A percentile compares a stretch with the other conserved stretches of the same genome.
phyloP scores from a whole-genome alignment of 2,113 vertebrate genomes.

The Mormoops blainvillei region DNA sequence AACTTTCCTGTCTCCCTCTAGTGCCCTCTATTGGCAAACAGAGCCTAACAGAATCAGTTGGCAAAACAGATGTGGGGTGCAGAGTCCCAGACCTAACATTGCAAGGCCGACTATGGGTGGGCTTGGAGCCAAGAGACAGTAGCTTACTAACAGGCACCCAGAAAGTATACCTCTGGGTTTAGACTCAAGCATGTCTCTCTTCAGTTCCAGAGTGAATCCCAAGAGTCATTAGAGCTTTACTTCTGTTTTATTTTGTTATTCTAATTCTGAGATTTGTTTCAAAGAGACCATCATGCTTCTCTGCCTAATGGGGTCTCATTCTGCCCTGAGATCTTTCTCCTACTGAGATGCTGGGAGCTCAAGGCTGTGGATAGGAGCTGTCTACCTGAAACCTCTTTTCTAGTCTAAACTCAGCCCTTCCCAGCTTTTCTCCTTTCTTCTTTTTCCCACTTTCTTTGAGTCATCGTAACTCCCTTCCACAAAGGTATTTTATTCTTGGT shows the following conservation, averaged over 20 bases:
- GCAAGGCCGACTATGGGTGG: neutral
- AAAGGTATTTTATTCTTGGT: neutral
- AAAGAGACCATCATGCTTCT: neutral
- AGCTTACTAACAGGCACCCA: neutral
- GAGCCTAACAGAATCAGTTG: neutral
- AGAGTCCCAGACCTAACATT: neutral
- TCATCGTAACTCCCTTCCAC: neutral
- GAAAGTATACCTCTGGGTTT: neutral
- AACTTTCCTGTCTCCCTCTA: neutral
- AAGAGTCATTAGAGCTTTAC: neutral
- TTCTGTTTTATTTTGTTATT: neutral
- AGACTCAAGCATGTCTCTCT: neutral
- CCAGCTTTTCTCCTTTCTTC: neutral
- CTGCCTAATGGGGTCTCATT: neutral
- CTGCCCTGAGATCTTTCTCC: neutral
- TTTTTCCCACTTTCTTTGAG: neutral
- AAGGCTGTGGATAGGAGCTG: neutral
- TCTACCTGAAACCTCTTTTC: neutral
- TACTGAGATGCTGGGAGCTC: neutral
- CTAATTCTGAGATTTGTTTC: neutral
- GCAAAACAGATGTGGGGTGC: neutral
- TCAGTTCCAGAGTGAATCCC: neutral
- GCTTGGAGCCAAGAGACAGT: neutral
- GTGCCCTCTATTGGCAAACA: neutral
- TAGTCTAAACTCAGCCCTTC: neutral